A percentile compares a stretch with the other conserved stretches of the same genome.
These are phyloP conservation scores for Lophotis ruficrista DNA, from an alignment of 2,113 vertebrate genomes.

Conservation along the genomic window DNA sequence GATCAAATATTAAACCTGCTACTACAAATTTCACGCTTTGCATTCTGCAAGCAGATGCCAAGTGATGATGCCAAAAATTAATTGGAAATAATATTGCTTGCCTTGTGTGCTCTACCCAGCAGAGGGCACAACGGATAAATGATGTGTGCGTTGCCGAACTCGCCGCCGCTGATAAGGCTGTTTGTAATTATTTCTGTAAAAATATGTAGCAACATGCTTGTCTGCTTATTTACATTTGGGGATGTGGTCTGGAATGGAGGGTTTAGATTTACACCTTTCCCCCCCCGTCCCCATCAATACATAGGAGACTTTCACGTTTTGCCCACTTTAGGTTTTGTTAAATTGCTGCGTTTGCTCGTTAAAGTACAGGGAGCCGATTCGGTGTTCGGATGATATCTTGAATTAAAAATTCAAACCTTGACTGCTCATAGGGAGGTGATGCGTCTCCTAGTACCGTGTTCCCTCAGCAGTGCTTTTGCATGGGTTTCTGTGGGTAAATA, in stretches of 20 bases:
- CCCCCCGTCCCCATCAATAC: not conserved
- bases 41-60: slow-evolving; percentile 77
- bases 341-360: slow-evolving; percentile 65
- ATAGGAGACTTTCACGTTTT: not conserved
- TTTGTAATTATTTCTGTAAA: slow-evolving; percentile 70
- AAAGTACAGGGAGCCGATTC: slow-evolving; percentile 48
- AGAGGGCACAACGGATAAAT: slow-evolving; percentile 79
- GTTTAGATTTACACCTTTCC: slow-evolving; percentile 68
- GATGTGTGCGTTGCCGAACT: not conserved
- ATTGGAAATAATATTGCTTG: slow-evolving; percentile 69
- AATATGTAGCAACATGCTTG: slow-evolving; percentile 75
- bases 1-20: slow-evolving; percentile 84
- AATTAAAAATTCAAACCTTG: slow-evolving; percentile 50
- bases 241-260: slow-evolving; percentile 76
- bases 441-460: rapidly evolving
- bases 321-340: slow-evolving; percentile 9
- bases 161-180: slow-evolving; percentile 41
- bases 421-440: not conserved
- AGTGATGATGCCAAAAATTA: slow-evolving; percentile 79
- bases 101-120: slow-evolving; percentile 72
- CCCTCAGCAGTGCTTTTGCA: not conserved
- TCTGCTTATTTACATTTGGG: slow-evolving; percentile 71
- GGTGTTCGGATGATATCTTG: slow-evolving; percentile 22
- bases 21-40: slow-evolving; percentile 83
- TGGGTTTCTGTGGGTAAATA: slow-evolving; percentile 31